Percentiles rank a stretch among this genome's conserved stretches.
Evolutionary conservation across 1,140 invertebrate species (phyloP).

Genomic region (Achatina immaculata): DNA sequence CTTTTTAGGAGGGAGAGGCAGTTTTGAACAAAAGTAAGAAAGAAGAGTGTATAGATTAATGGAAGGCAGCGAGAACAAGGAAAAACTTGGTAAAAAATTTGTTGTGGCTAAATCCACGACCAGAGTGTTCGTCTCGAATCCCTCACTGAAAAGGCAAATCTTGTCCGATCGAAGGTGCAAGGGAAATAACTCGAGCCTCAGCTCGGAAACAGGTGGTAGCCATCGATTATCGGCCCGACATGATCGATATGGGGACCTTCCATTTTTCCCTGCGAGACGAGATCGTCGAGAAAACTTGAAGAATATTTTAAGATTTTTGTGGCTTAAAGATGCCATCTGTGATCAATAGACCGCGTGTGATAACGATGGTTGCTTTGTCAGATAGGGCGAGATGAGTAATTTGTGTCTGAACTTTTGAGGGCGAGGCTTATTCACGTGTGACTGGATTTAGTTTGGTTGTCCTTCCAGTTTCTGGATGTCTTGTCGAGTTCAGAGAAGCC

Average conservation of each 20-base stretch:
- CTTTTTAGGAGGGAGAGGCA: too few species aligned
- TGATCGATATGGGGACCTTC: background rate
- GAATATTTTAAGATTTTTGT: constrained; percentile 15
- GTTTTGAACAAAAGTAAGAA: background rate
- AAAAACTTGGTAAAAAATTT: too few species aligned
- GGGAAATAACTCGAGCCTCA: constrained; percentile 4
- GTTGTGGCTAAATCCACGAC: too few species aligned
- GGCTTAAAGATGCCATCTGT: constrained; percentile 4
- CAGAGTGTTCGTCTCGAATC: background rate
- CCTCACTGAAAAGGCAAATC: background rate
- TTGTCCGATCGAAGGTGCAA: constrained; percentile 1
- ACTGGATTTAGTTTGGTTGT: background rate
- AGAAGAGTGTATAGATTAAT: background rate
- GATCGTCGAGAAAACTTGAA: background rate
- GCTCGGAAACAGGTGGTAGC: constrained; percentile 5
- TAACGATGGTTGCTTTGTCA: background rate
- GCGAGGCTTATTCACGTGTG: background rate
- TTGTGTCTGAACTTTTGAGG: background rate
- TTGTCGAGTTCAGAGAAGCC: too few species aligned
- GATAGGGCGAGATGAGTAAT: background rate
- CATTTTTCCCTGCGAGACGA: background rate
- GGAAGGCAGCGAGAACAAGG: background rate
- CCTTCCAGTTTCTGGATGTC: too few species aligned
- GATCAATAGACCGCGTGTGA: constrained; percentile 5
- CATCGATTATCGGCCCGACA: constrained; percentile 10